Evolutionary conservation across 2,113 vertebrate species (phyloP), one percentile per base, ranked within the genome.

Genomic region (Nothoprocta perdicaria): DNA sequence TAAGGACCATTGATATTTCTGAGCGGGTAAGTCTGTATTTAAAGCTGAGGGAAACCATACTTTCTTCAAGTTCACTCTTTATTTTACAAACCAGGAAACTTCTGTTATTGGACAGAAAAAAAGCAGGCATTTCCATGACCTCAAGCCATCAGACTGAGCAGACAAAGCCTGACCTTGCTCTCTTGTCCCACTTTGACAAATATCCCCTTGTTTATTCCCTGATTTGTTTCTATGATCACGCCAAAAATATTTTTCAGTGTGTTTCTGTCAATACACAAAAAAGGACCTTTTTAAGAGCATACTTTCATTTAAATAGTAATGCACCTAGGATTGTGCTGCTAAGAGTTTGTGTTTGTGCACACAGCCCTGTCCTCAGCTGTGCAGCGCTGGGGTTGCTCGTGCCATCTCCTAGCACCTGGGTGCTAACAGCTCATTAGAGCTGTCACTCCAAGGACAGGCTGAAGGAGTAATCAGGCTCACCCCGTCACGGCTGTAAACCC

Each of bases 381-480:
- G 6, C 0, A 0, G 40, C 1, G 0, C 73, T 65, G 43, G 67
- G 71, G 52, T 71, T 60, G 71, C 79, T 89, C 61, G 16, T 33
- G 72, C 75, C 0, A 0, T 43, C 86, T 87, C 84, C 60, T 38
- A 2, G 0, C 31, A 78, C 67, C n/a, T 6, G 5, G 50, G 22
- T 35, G 24, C 86, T 85, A 65, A 67, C 63, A 68, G 4, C 75
- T 92, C 71, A 92, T 94, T 86, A 43, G 76, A 78, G 29, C 61
- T 94, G 92, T 88, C 92, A 94, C 76, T 88, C 83, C 89, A 60
- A 83, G 79, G 61, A 71, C 38, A 45, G 52, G 72, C 84, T 90
- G 86, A 65, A 76, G 66, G 61, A 95, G 75, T 71, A 86, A 69
- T 69, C 50, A 6, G 55, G 84, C 80, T 84, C 66, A 50, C 72